Evolutionary conservation across 1,140 invertebrate genomes (phyloP).

Genomic region (Daktulosphaira vitifoliae): DNA sequence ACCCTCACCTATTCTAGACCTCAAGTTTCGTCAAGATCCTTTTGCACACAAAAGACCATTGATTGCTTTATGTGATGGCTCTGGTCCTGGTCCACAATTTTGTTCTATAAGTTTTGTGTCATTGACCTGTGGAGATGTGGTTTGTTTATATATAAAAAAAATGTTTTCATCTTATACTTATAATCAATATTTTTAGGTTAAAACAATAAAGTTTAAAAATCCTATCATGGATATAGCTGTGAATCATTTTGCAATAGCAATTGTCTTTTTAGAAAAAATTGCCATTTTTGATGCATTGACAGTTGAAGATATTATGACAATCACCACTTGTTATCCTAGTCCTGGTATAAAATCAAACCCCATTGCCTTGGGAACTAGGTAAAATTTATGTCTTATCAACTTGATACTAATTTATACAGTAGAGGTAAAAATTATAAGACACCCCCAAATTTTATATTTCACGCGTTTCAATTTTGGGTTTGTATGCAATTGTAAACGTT

Average conservation of each 20-base stretch:
- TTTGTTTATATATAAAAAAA: constrained; percentile 42
- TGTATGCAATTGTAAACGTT: no score
- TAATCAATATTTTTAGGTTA: constrained; percentile 49
- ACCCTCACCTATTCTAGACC: constrained; percentile 59
- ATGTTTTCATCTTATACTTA: no score
- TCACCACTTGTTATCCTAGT: constrained; percentile 83
- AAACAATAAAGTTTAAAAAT: constrained; percentile 87
- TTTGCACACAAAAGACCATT: constrained; percentile 72
- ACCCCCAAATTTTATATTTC: no score
- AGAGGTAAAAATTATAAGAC: no score
- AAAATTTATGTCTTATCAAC: neutral
- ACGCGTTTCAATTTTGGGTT: no score
- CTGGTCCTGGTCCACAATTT: constrained; percentile 68
- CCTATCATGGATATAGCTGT: constrained; percentile 77
- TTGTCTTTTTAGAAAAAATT: constrained; percentile 81
- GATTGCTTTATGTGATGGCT: constrained; percentile 77
- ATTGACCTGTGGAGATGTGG: constrained; percentile 76
- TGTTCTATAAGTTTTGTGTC: constrained; percentile 85
- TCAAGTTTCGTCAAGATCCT: constrained; percentile 47
- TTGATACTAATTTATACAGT: no score
- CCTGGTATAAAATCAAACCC: constrained; percentile 78
- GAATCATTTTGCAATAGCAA: constrained; percentile 70
- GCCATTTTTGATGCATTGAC: constrained; percentile 83
- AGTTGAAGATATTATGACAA: constrained; percentile 72
- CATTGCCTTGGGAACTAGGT: constrained; percentile 71